Base-by-base conservation (phyloP, 2,797 vertebrate genomes). In the Neosalanx taihuensis region DNA sequence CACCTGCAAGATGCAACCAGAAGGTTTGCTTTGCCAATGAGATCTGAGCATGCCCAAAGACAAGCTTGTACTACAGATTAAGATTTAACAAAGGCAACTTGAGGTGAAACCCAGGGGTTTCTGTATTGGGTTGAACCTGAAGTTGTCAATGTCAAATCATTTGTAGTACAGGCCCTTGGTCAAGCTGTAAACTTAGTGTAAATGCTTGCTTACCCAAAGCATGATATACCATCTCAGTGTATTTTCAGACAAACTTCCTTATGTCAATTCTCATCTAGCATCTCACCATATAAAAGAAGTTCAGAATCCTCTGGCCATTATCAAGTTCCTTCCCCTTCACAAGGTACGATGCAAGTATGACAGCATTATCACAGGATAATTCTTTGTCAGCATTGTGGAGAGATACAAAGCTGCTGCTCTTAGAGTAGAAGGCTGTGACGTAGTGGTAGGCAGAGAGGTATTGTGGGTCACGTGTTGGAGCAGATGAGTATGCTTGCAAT, bases 231-330 rank as follows among this genome's bases (percentile, higher is more conserved):
- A 37, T 10, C 35, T 37, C 10, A 37, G 6, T 37, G 6, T 9
- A 37, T 6, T 10, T 37, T 10, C 6, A 37, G 35, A 37, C 35
- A 6, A 26, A 13, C 13, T 41, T 9, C 35, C 41, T 46, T 3
- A 46, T 46, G 41, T 46, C 1, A 46, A 46, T 10, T 37, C 35
- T 13, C 10, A 12, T 46, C 9, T 12, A 41, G 7, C 18, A 56
- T 56, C 35, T 82, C 72, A 96, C 95, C 86, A 94, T 60, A 68
- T 93, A 95, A 79, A 90, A 95, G 88, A 95, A 93, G 41, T 87
- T 60, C 0, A 94, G 61, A 10, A 37, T 62, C 20, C 84, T 81
- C 10, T 82, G 89, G 6, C n/a, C 67, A 0, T 83, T 66, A 4
- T 41, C 70, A 3, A 95, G 91, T 29, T 90, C 92, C 0, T 84